Base-by-base conservation (phyloP, 2,113 vertebrate species). In the Anolis sagrei region DNA sequence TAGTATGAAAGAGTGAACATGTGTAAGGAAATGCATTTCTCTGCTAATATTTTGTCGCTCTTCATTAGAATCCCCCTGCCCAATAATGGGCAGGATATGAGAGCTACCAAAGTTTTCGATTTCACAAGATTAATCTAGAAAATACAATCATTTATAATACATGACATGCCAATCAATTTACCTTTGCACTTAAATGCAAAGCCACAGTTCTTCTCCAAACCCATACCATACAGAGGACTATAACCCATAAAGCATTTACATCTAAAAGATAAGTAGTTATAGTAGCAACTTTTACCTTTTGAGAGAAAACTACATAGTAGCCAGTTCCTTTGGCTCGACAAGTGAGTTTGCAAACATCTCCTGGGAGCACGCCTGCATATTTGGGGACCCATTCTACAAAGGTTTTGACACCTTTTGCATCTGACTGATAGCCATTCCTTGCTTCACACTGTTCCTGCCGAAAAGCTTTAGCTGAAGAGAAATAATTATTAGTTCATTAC, bases 351-450 rank as follows among this genome's bases (percentile, higher is more conserved):
- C 98, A 99, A 81, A 98, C 97, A 0, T 99, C 99, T 86, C 97
- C 98, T 0, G 98, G 97, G 73, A 98, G 97, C 8, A 99, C 96
- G 2, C 98, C 98, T 4, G 98, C 98, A 0, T 98, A 99, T 89
- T 99, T 99, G 2, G 99, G 98, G 61, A 99, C 97, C 99, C 99
- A 99, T 89, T 99, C 98, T 72, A 99, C 98, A 70, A 98, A 98
- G 0, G 98, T 99, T 96, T 99, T 99, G 81, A 98, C 95, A 64
- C 98, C 98, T 91, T 99, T 99, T 23, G 98, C 95, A n/a, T 99
- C 98, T 2, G 98, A 97, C 87, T 99, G 99, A 80, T 97, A 98
- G 1, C 98, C 99, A n/a, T 99, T 99, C 64, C 98, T 97, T 80
- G 97, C 96, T 89, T 98, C 98, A 87, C 99, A 99, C 80, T 99